Evolutionary conservation across 64 coral and sea anemone species (phyloP), one percentile per base, ranked within the genome.

Genomic region (Actinia tenebrosa): DNA sequence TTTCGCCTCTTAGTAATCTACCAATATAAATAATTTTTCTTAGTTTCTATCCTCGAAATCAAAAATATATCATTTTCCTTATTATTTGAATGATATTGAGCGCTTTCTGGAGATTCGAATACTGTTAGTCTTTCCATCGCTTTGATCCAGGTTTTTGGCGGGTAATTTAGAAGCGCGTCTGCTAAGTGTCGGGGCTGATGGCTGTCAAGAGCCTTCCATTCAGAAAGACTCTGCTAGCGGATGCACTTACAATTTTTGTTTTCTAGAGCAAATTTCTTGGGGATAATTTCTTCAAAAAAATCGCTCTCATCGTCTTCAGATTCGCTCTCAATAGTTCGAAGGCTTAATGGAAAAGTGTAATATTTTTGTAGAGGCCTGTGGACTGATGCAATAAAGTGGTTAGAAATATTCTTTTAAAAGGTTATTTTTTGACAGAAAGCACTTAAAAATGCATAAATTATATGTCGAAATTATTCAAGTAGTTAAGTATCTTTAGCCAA

Each of bases 311-410:
- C 79, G 46, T 81, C 79, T 81, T 81, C 79, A 45, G 79, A 50
- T 53, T 81, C 79, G 11, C 50, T 81, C 46, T 81, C 79, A 23
- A 81, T 45, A 53, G 50, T 81, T 52, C 79, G 45, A 16, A 45
- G 43, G 43, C 44, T 20, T 16, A 81, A 53, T 18, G 79, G 79
- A 50, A 50, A 81, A 2, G 79, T 81, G 44, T 81, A 50, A 45
- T 81, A 81, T 16, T 81, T 81, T 16, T 81, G 43, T 22, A 81
- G 17, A 22, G 79, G 79, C 13, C 79, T 81, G 79, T 81, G 50
- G 3, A 22, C 79, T 81, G 13, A 50, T 45, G 50, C 0, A 81
- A 1, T 10, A 75, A 66, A 66, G 63, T 23, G 19, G n/a, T 66
- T n/a, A 64, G 22, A n/a, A 20, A 66, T n/a, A n/a, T n/a, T 37